These are phyloP conservation scores for Megalops atlanticus DNA, from an alignment of 2,113 vertebrate species.

Conservation along the genomic window DNA sequence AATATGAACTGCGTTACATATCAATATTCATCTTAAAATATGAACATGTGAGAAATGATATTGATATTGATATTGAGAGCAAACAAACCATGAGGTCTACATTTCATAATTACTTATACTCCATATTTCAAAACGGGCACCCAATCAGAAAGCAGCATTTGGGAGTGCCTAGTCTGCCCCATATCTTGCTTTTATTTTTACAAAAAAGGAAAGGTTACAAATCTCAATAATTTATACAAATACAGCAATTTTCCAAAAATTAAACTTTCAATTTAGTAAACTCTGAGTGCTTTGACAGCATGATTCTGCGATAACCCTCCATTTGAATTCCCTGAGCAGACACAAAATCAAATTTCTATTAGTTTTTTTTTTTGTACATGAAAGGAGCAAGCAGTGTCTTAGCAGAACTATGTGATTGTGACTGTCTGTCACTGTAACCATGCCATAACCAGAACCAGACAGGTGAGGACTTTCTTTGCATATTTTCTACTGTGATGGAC, in stretches of 20 bases:
- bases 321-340: constrained; percentile 96
- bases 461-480: not conserved
- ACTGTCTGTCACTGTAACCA: constrained; percentile 21
- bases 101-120: too few relatives aligned
- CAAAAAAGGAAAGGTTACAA: constrained; percentile 91
- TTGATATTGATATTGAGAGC: too few relatives aligned
- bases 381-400: too few relatives aligned
- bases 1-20: too few relatives aligned
- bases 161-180: constrained; percentile 83
- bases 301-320: constrained; percentile 81
- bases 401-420: constrained; percentile 12
- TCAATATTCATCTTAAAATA: too few relatives aligned
- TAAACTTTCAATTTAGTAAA: constrained; percentile 97
- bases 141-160: constrained; percentile 79
- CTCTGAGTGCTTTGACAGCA: constrained; percentile 84
- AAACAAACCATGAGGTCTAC: too few relatives aligned
- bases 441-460: not conserved
- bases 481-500: not conserved
- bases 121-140: too few relatives aligned
- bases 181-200: constrained; percentile 83
- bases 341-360: constrained; percentile 70
- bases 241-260: constrained; percentile 91
- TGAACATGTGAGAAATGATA: too few relatives aligned
- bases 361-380: constrained; percentile 41
- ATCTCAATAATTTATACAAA: constrained; percentile 98